Percentiles rank a stretch among this genome's conserved stretches.
phyloP scores from a whole-genome alignment of 2,797 vertebrate species.

The Chaunax sp. region DNA sequence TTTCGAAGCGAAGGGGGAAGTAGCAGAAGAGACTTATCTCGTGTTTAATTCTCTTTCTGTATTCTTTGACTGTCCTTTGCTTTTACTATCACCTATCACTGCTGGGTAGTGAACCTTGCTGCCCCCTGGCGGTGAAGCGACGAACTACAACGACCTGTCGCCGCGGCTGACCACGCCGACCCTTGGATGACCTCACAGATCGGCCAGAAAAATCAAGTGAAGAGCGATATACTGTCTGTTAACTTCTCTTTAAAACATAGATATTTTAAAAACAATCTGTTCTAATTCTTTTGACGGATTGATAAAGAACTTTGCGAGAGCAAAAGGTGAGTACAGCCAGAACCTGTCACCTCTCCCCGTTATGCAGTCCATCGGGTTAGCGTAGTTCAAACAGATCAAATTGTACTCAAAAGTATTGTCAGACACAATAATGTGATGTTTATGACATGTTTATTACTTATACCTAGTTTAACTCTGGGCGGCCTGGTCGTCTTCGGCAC shows the following conservation, averaged over 20 bases:
- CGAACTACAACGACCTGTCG: not conserved
- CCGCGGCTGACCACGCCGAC: conserved; percentile 30
- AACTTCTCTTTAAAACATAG: not conserved
- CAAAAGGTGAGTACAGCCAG: conserved; percentile 48
- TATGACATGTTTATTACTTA: conserved; percentile 9
- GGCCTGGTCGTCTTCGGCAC: no score
- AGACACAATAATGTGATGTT: not conserved
- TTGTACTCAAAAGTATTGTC: not conserved
- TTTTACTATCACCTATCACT: not conserved
- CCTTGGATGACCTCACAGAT: conserved; percentile 23
- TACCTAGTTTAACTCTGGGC: not conserved
- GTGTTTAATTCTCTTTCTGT: not conserved
- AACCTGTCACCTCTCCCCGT: conserved; percentile 7
- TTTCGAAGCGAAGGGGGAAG: not conserved
- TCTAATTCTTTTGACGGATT: not conserved
- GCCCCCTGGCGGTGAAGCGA: conserved; percentile 17
- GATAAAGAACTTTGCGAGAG: not conserved
- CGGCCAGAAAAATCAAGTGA: not conserved
- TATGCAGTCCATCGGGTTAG: not conserved
- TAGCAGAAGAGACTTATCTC: not conserved
- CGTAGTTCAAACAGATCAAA: not conserved
- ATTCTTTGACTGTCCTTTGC: not conserved
- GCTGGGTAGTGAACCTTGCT: not conserved
- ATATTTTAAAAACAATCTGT: fast-evolving
- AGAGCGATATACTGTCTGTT: not conserved